Evolutionary conservation across 92 coral and sea anemone species (phyloP).

Genomic region (Heteractis magnifica): DNA sequence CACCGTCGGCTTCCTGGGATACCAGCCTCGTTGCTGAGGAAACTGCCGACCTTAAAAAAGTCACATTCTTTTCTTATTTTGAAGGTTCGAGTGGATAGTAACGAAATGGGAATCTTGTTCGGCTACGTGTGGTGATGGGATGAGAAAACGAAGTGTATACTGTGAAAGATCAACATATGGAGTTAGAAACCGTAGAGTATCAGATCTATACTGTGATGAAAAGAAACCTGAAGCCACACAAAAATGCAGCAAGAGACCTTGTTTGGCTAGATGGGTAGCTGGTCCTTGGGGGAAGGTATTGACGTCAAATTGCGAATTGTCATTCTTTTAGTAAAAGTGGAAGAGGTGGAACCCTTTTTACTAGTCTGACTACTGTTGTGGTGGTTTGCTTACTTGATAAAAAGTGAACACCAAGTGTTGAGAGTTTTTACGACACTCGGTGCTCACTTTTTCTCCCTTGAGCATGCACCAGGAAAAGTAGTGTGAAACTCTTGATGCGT

Average conservation of each 20-base stretch:
- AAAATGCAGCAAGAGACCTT: slow-evolving; percentile 31
- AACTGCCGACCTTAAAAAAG: background rate
- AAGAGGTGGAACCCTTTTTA: too few relatives aligned
- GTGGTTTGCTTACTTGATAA: too few relatives aligned
- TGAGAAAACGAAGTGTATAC: slow-evolving; percentile 9
- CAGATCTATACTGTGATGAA: slow-evolving; percentile 15
- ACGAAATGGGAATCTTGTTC: slow-evolving; percentile 70
- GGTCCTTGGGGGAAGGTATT: slow-evolving; percentile 56
- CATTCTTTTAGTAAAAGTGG: background rate
- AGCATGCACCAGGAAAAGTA: too few relatives aligned
- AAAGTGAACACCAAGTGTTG: too few relatives aligned
- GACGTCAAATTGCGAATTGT: background rate
- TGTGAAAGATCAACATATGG: slow-evolving; percentile 34
- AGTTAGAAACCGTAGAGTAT: slow-evolving; percentile 11
- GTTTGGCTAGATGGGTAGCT: slow-evolving; percentile 52
- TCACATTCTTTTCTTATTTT: background rate
- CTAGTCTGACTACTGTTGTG: background rate
- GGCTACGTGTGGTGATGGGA: slow-evolving; percentile 62
- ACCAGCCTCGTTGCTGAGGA: background rate
- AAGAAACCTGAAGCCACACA: slow-evolving; percentile 30
- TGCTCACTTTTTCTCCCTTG: too few relatives aligned
- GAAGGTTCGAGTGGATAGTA: slow-evolving; percentile 32
- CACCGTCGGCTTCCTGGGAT: background rate
- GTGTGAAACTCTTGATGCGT: too few relatives aligned
- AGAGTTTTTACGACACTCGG: too few relatives aligned